Percentiles rank a stretch among this genome's conserved stretches.
phyloP scores from a whole-genome alignment of 2,797 vertebrate species.

The Melanotaenia maccullochi region DNA sequence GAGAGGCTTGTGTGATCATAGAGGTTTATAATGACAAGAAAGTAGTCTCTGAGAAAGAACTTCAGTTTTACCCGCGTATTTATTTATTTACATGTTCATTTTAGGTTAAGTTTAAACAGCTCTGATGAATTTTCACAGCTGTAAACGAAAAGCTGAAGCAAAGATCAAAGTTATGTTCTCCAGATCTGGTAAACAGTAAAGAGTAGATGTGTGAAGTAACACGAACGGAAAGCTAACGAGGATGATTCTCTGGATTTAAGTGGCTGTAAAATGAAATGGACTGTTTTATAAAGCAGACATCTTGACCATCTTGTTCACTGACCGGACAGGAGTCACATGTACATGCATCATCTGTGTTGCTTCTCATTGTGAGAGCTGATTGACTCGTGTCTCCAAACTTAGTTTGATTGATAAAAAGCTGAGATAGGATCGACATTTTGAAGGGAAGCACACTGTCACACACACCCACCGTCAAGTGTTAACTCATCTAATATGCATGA shows the following conservation, averaged over 20 bases:
- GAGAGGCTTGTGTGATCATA: constrained; percentile 27
- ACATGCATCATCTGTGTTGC: background rate
- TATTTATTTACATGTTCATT: constrained; percentile 23
- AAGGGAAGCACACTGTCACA: background rate
- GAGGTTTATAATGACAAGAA: constrained; percentile 22
- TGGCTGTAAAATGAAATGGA: background rate
- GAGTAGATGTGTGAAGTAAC: background rate
- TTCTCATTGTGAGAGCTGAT: background rate
- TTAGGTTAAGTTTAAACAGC: constrained; percentile 15
- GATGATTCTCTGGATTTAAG: background rate
- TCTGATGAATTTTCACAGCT: constrained; percentile 17
- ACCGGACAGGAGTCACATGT: background rate
- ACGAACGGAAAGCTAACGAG: constrained; percentile 8
- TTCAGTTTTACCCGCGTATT: constrained; percentile 42
- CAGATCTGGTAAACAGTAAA: background rate
- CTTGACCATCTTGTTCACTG: constrained; percentile 15
- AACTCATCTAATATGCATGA: background rate
- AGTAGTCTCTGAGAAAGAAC: constrained; percentile 11
- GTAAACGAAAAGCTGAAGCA: constrained; percentile 10
- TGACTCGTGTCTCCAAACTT: background rate
- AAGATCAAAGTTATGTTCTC: background rate
- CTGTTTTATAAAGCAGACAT: constrained; percentile 19
- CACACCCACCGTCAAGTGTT: background rate
- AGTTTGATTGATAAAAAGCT: background rate
- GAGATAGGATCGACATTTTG: background rate